A percentile compares a stretch with the other conserved stretches of the same genome.
phyloP scores from a whole-genome alignment of 2,888 invertebrate genomes.

The Pardosa pseudoannulata region DNA sequence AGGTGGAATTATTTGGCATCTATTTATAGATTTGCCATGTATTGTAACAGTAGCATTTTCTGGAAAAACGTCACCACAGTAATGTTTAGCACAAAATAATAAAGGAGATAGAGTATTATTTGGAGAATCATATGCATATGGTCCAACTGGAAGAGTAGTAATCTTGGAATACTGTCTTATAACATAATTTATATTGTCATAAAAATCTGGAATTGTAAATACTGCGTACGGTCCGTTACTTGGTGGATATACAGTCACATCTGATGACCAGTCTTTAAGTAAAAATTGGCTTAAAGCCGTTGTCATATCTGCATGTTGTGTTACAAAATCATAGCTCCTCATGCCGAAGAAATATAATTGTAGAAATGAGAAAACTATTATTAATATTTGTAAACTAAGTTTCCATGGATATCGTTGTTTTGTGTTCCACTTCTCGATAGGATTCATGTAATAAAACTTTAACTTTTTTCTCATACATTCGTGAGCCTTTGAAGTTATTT shows the following conservation, averaged over 20 bases:
- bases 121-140: slow-evolving; percentile 73
- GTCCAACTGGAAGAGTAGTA: slow-evolving; percentile 62
- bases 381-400: slow-evolving; percentile 94
- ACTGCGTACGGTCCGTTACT: slow-evolving; percentile 91
- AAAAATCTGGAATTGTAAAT: slow-evolving; percentile 90
- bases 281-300: slow-evolving; percentile 95
- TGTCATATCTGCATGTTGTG: slow-evolving; percentile 94
- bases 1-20: slow-evolving; percentile 39
- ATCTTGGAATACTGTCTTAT: slow-evolving; percentile 78
- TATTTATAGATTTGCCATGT: slow-evolving; percentile 85
- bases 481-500: background rate
- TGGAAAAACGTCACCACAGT: slow-evolving; percentile 88
- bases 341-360: slow-evolving; percentile 96
- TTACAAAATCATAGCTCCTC: slow-evolving; percentile 90
- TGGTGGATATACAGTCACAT: slow-evolving; percentile 95
- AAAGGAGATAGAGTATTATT: slow-evolving; percentile 82
- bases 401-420: slow-evolving; percentile 96
- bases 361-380: slow-evolving; percentile 94
- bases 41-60: slow-evolving; percentile 94
- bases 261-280: slow-evolving; percentile 88
- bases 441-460: slow-evolving; percentile 99
- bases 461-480: slow-evolving; percentile 78
- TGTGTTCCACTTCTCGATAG: slow-evolving; percentile 97
- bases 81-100: slow-evolving; percentile 87
- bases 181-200: slow-evolving; percentile 88